phyloP scores from a whole-genome alignment of 2,888 invertebrate species.

The Drosophila eohydei region DNA sequence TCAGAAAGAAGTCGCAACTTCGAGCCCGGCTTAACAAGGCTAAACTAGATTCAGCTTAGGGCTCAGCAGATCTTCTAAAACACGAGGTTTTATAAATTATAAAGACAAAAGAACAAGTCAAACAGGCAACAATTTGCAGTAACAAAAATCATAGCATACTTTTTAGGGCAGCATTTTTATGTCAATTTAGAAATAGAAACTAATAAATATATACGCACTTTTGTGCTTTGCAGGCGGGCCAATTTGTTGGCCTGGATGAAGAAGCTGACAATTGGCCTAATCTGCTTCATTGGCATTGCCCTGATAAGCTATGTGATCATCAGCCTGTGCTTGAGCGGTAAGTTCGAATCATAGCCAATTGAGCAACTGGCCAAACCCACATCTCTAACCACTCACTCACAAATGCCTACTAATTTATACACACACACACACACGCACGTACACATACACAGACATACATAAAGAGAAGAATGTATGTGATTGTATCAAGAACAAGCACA shows the following conservation, averaged over 20 bases:
- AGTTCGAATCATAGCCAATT: slow-evolving; percentile 53
- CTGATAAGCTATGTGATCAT: slow-evolving; percentile 83
- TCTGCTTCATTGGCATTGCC: slow-evolving; percentile 83
- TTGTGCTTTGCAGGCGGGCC: slow-evolving; percentile 70
- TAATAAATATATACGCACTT: background rate
- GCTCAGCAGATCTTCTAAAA: background rate
- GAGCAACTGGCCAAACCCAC: slow-evolving; percentile 3
- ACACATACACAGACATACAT: slow-evolving; percentile 1
- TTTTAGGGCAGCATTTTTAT: slow-evolving; percentile 1
- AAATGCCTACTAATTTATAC: slow-evolving; percentile 35
- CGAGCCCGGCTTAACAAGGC: background rate
- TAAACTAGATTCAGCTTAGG: background rate
- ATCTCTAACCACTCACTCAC: slow-evolving; percentile 40
- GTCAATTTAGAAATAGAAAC: no score
- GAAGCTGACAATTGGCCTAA: slow-evolving; percentile 82
- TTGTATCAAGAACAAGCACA: slow-evolving; percentile 4
- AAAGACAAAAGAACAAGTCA: background rate
- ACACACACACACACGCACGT: background rate
- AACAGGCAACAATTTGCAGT: background rate
- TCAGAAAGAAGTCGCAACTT: no score
- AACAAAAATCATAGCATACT: background rate
- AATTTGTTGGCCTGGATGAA: slow-evolving; percentile 83
- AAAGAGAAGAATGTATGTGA: background rate
- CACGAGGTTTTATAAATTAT: background rate
- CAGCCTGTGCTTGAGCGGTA: slow-evolving; percentile 83